A percentile compares a stretch with the other conserved stretches of the same genome.
phyloP scores from a whole-genome alignment of 2,888 invertebrate species.

The Thymelicus lineola region DNA sequence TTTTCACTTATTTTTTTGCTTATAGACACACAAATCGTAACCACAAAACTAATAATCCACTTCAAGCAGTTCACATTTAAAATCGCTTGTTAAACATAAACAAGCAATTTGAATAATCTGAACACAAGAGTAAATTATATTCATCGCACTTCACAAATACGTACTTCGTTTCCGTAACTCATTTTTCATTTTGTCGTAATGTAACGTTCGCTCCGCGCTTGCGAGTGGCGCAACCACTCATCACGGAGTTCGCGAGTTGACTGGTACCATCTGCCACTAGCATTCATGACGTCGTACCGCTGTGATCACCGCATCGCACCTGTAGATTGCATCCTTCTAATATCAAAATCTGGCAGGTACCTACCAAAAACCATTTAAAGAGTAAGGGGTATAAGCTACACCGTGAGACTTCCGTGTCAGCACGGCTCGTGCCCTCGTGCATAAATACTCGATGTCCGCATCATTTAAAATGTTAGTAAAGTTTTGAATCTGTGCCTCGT shows the following conservation, averaged over 20 bases:
- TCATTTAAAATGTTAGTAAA: too few species aligned
- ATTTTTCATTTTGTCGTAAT: constrained; percentile 41
- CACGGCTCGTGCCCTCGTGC: too few species aligned
- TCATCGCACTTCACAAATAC: constrained; percentile 42
- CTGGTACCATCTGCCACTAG: constrained; percentile 36
- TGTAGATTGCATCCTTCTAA: constrained; percentile 39
- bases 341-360: constrained; percentile 3
- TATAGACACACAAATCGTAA: constrained; percentile 6
- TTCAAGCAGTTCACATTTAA: constrained; percentile 6
- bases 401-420: too few species aligned
- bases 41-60: constrained; percentile 19
- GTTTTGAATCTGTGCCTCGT: too few species aligned
- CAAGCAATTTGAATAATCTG: constrained; percentile 26
- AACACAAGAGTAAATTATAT: constrained; percentile 21
- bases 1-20: constrained; percentile 11
- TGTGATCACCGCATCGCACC: constrained; percentile 45
- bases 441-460: too few species aligned
- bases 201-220: constrained; percentile 22
- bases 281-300: constrained; percentile 18
- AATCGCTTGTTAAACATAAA: neutral
- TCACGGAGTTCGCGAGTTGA: constrained; percentile 40
- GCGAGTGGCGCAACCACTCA: constrained; percentile 33
- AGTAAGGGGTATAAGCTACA: too few species aligned
- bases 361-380: too few species aligned
- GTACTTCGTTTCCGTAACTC: constrained; percentile 40